Conservation (phyloP, 2,113 vertebrate genomes). For the Ovis canadensis region DNA sequence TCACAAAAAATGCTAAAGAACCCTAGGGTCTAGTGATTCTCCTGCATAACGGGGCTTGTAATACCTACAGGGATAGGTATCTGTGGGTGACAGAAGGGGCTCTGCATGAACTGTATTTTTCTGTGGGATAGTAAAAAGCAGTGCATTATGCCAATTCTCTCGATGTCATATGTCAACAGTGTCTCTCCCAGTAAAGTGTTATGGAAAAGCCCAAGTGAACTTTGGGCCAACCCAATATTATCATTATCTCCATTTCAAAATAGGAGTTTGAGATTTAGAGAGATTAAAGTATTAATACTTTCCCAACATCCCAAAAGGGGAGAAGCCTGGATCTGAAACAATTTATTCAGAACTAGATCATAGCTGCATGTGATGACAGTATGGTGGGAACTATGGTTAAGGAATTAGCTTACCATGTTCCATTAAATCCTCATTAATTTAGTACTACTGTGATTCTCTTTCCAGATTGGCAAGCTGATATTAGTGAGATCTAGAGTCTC, state of each 20-base stretch:
- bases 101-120: neutral
- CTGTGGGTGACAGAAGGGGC: neutral
- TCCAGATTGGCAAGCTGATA: neutral
- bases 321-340: conserved; percentile 23
- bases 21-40: neutral
- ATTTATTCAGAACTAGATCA: conserved; percentile 12
- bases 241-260: conserved; percentile 25
- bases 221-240: neutral
- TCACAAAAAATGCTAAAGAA: neutral
- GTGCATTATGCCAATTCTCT: neutral
- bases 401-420: neutral
- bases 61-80: neutral
- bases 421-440: neutral
- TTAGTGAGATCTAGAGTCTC: neutral
- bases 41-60: neutral
- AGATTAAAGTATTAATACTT: neutral
- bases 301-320: neutral
- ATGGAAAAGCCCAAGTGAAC: neutral
- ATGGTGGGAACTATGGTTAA: neutral
- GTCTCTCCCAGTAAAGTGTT: neutral
- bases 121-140: neutral
- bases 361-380: neutral
- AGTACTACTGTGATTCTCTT: neutral
- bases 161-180: neutral
- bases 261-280: neutral